Percentiles rank a stretch among this genome's conserved stretches.
Evolutionary conservation across 2,797 vertebrate species (phyloP).

Genomic region (Momotus momota): DNA sequence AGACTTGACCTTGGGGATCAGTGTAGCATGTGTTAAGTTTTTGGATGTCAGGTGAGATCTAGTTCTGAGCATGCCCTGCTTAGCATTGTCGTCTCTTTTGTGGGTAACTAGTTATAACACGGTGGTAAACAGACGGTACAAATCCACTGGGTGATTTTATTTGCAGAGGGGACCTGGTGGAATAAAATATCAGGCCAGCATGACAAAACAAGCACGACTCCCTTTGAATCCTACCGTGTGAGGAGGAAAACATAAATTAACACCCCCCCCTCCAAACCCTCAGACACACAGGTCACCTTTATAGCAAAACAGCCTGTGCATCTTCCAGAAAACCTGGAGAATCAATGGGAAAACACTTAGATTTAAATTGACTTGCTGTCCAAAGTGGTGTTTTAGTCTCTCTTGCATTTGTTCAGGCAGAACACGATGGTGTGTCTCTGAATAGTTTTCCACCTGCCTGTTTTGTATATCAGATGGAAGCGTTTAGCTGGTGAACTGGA

Average conservation of each 20-base stretch:
- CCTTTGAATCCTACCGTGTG: neutral
- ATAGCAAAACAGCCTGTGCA: neutral
- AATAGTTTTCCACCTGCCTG: constrained; percentile 67
- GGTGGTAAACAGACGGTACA: neutral
- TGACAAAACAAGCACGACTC: neutral
- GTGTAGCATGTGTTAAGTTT: neutral
- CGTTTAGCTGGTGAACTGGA: constrained; percentile 5
- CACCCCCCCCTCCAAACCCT: neutral
- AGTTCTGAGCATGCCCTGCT: constrained; percentile 21
- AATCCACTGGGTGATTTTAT: neutral
- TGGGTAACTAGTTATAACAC: neutral
- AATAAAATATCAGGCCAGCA: neutral
- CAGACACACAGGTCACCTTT: neutral
- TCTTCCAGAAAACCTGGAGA: neutral
- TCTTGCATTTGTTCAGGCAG: constrained; percentile 44
- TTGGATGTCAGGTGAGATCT: constrained; percentile 26
- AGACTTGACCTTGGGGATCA: constrained; percentile 22
- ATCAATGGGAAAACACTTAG: neutral
- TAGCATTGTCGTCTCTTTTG: neutral
- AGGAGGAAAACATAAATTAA: constrained; percentile 16
- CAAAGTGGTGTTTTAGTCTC: constrained; percentile 18
- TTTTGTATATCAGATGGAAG: constrained; percentile 58
- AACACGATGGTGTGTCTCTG: constrained; percentile 21
- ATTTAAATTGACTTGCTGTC: constrained; percentile 10
- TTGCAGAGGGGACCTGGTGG: constrained; percentile 46